Percentiles rank a stretch among this genome's conserved stretches.
These are phyloP conservation scores for Rhodophaea formosa DNA, from an alignment of 2,888 invertebrate species.

Conservation along the genomic window DNA sequence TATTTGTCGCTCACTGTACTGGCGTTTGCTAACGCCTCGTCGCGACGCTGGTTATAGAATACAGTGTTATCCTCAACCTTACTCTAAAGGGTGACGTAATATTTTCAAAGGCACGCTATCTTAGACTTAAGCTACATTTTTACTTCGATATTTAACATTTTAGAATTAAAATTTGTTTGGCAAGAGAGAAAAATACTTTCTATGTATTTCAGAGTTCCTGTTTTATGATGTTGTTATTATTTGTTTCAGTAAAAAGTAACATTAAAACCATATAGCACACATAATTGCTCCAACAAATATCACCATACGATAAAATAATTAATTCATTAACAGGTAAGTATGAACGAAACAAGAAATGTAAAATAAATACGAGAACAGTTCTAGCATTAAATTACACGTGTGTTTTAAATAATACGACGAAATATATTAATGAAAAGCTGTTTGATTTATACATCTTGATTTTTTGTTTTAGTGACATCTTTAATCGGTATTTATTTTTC, in stretches of 20 bases:
- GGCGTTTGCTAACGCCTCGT: slow-evolving; percentile 5
- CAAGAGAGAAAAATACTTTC: no score
- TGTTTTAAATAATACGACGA: not conserved
- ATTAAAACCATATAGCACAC: not conserved
- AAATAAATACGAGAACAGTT: not conserved
- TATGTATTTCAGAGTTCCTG: no score
- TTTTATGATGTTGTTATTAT: no score
- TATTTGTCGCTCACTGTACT: not conserved
- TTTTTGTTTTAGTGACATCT: not conserved
- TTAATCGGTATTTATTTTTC: not conserved
- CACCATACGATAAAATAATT: not conserved
- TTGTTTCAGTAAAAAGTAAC: no score
- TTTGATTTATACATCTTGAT: not conserved
- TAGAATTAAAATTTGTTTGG: no score
- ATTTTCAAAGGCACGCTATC: not conserved
- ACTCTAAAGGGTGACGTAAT: slow-evolving; percentile 10
- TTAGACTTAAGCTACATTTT: not conserved
- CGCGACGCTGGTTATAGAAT: slow-evolving; percentile 11
- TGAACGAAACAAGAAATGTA: not conserved
- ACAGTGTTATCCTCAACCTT: slow-evolving; percentile 11
- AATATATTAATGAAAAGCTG: not conserved
- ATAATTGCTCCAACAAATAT: not conserved
- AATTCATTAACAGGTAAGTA: not conserved
- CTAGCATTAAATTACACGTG: not conserved
- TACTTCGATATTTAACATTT: no score